Percentiles rank a stretch among this genome's conserved stretches.
Evolutionary conservation across 2,888 invertebrate species (phyloP).

Genomic region (Eupithecia subfuscata): DNA sequence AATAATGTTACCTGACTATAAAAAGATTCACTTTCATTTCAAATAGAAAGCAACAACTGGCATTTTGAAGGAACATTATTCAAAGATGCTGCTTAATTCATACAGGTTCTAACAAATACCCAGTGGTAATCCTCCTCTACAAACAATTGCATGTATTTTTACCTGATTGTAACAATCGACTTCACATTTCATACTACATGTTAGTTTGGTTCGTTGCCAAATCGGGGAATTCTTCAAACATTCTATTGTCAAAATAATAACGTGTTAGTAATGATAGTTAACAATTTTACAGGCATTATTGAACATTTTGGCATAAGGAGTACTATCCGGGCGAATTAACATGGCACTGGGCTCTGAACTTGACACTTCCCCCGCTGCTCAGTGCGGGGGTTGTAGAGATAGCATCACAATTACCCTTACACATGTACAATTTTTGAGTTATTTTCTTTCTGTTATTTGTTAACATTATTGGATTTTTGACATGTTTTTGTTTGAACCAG

Average conservation of each 20-base stretch:
- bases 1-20: constrained; percentile 7
- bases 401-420: no score
- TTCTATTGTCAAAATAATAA: constrained; percentile 77
- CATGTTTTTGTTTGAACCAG: no score
- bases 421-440: no score
- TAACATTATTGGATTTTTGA: no score
- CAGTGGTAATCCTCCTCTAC: constrained; percentile 50
- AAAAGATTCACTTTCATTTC: not conserved
- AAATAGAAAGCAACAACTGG: not conserved
- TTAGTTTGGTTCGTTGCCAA: constrained; percentile 78
- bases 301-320: not conserved
- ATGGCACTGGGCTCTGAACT: no score
- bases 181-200: constrained; percentile 64
- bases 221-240: constrained; percentile 82
- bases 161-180: constrained; percentile 65
- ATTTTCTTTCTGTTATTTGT: no score
- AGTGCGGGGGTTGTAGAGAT: no score
- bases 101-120: constrained; percentile 34
- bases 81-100: not conserved
- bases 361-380: no score
- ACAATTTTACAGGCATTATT: not conserved
- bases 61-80: not conserved
- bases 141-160: constrained; percentile 61
- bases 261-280: constrained; percentile 58
- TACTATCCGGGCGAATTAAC: no score